phyloP scores from a whole-genome alignment of 2,797 vertebrate species.

The Peromyscus attwateri region DNA sequence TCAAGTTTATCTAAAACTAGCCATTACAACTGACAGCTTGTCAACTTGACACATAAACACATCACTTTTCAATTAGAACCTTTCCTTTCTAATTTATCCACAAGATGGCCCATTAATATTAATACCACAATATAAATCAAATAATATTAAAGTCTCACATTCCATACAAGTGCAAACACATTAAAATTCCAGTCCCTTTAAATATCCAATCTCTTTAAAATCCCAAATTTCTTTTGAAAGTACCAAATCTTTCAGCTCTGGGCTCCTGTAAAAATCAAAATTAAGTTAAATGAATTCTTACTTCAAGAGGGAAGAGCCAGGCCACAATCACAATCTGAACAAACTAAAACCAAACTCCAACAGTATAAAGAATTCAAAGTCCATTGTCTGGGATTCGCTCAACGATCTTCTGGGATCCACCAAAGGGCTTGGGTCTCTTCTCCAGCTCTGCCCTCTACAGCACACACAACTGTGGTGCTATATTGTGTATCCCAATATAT shows the following conservation, averaged over 20 bases:
- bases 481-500: too few species aligned
- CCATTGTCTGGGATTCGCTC: not conserved
- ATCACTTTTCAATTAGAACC: not conserved
- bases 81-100: not conserved
- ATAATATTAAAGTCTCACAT: not conserved
- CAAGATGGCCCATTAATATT: not conserved
- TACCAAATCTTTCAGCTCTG: not conserved
- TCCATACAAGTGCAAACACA: not conserved
- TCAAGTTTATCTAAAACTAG: not conserved
- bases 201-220: not conserved
- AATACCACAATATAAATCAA: not conserved
- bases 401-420: not conserved
- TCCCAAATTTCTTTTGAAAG: not conserved
- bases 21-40: not conserved
- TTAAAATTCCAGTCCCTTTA: not conserved
- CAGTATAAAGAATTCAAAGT: not conserved
- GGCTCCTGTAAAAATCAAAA: not conserved
- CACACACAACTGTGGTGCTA: not conserved
- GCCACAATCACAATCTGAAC: not conserved
- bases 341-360: not conserved
- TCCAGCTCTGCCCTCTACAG: not conserved
- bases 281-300: not conserved
- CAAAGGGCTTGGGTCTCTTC: not conserved
- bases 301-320: not conserved
- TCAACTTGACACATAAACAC: not conserved